Conservation (phyloP, 37 sponge, comb jelly and placozoan genomes). For the Cliona cf. orientalis region DNA sequence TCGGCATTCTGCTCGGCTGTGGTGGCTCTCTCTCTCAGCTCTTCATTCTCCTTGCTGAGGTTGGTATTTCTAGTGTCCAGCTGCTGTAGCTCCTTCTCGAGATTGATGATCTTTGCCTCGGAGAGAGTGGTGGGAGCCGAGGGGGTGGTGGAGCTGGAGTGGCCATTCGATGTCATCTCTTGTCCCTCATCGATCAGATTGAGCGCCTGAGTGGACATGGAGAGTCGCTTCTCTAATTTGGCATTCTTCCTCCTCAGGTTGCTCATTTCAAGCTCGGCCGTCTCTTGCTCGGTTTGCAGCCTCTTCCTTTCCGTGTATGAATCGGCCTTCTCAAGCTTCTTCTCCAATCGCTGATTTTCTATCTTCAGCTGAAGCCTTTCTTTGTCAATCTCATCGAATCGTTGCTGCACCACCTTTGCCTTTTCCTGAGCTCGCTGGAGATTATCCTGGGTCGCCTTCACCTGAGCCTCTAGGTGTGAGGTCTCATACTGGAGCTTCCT, state of each 20-base stretch:
- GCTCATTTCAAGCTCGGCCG: conserved; percentile 47
- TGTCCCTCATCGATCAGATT: neutral
- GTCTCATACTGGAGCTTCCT: conserved; percentile 22
- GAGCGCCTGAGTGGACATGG: conserved; percentile 16
- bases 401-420: conserved; percentile 15
- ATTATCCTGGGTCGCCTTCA: conserved; percentile 43
- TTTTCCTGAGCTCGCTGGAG: conserved; percentile 45
- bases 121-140: conserved; percentile 9
- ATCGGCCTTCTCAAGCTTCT: conserved; percentile 28
- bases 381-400: conserved; percentile 47
- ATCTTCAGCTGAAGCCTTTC: conserved; percentile 50
- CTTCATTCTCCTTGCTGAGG: conserved; percentile 9
- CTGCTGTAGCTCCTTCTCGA: conserved; percentile 32
- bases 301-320: conserved; percentile 31
- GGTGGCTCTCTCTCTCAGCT: conserved; percentile 1
- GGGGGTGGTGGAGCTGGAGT: neutral
- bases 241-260: conserved; percentile 45
- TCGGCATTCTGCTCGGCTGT: conserved; percentile 23
- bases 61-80: conserved; percentile 3
- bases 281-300: conserved; percentile 32
- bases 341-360: conserved; percentile 35
- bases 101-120: conserved; percentile 27
- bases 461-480: conserved; percentile 41
- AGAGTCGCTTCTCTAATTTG: conserved; percentile 46
- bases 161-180: neutral